These are phyloP conservation scores for Nestor notabilis DNA, from an alignment of 2,113 vertebrate species.

Conservation along the genomic window DNA sequence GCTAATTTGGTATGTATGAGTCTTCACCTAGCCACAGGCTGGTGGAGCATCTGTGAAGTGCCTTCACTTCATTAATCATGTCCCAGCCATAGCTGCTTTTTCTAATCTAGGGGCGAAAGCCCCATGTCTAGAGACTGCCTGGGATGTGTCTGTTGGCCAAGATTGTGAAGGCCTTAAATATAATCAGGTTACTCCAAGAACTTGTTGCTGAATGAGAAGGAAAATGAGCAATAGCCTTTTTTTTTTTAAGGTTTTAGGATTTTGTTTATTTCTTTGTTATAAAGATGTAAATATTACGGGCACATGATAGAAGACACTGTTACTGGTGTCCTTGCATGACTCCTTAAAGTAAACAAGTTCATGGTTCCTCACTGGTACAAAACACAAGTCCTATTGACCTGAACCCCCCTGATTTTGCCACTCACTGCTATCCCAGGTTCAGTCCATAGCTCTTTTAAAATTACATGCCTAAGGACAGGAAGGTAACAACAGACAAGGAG, in stretches of 20 bases:
- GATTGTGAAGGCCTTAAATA: neutral
- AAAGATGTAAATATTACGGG: neutral
- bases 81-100: neutral
- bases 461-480: neutral
- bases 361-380: neutral
- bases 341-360: neutral
- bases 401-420: neutral
- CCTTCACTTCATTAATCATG: neutral
- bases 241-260: neutral
- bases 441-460: neutral
- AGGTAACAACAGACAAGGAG: neutral
- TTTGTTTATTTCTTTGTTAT: neutral
- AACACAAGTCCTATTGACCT: neutral
- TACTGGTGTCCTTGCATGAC: neutral
- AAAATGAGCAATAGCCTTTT: neutral
- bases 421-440: neutral
- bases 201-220: neutral
- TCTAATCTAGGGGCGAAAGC: neutral
- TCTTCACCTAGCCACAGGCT: neutral
- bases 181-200: neutral
- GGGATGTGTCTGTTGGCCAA: neutral
- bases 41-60: neutral
- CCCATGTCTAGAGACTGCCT: neutral
- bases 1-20: neutral
- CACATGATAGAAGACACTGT: neutral